Base-by-base conservation (phyloP, 1,140 invertebrate species). In the Zaprionus kolodkinae region DNA sequence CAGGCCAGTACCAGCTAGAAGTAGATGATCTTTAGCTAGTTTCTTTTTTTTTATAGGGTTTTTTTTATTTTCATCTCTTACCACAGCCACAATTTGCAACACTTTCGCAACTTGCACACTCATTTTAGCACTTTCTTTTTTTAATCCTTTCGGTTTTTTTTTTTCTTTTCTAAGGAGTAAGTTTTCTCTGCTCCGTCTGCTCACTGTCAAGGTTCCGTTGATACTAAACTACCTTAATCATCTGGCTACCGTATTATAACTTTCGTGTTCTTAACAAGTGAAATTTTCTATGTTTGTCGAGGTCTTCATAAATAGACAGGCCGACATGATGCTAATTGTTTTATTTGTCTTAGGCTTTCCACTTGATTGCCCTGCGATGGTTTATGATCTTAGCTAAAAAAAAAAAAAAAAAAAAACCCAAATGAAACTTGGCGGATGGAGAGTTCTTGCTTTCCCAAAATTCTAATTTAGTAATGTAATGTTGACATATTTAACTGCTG, bases 321-420 rank as follows among this genome's bases (percentile, higher is more conserved):
- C 65, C n/a, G n/a, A n/a, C n/a, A n/a, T n/a, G n/a, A 72, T 57
- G 83, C 84, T 87, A 88, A 88, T 80, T 87, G 72, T 62, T 74
- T 87, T 87, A 88, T 87, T 83, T 87, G 67, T 12, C 50, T 74
- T 75, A 52, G 63, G 63, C 84, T 87, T 88, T 88, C 79, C 84
- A 88, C 76, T 79, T 87, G 83, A 87, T 76, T 64, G 76, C 82
- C 52, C 1, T 50, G 21, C 6, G 66, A 50, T 71, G 70, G 66
- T 81, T 72, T 81, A 81, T 81, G 67, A 60, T 55, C 60, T 15
- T 54, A 73, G n/a, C 59, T 40, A 50, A 70, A 70, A 40, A 21
- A 21, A 2, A 21, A 21, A 21, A 2, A 21, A 21, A 21, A 21
- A 21, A 21, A 21, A 62, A 6, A 10, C 33, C 4, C 15, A 43